A percentile compares a stretch with the other conserved stretches of the same genome.
These are phyloP conservation scores for Campaea margaritaria DNA, from an alignment of 2,888 invertebrate species.

Conservation along the genomic window DNA sequence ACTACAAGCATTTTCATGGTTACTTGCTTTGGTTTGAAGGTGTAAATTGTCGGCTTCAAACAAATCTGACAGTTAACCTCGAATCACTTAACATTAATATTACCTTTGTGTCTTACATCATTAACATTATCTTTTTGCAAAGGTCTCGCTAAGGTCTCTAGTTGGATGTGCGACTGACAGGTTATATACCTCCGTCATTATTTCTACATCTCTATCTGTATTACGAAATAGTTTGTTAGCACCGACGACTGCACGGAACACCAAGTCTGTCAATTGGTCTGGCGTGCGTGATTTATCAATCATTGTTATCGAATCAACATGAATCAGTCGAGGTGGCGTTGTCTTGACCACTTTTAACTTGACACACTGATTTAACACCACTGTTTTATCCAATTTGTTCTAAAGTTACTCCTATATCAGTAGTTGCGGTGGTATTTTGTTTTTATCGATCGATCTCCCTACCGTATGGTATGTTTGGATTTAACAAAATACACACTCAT, in stretches of 20 bases:
- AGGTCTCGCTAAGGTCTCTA: constrained; percentile 25
- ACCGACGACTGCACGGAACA: constrained; percentile 25
- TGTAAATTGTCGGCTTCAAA: constrained; percentile 10
- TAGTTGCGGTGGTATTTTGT: constrained; percentile 7
- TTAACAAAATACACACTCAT: constrained; percentile 29
- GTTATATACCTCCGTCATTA: constrained; percentile 13
- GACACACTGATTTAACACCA: constrained; percentile 41
- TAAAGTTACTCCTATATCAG: constrained; percentile 7
- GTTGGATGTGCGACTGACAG: constrained; percentile 18
- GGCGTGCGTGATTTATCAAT: constrained; percentile 57
- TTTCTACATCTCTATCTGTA: constrained; percentile 23
- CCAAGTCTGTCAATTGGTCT: constrained; percentile 33
- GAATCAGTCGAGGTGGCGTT: constrained; percentile 32
- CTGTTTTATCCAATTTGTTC: constrained; percentile 20
- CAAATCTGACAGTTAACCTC: constrained; percentile 26
- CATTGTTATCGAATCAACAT: constrained; percentile 47
- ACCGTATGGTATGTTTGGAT: constrained; percentile 15
- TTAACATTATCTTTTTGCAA: constrained; percentile 28
- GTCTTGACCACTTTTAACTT: constrained; percentile 36
- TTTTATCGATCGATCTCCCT: constrained; percentile 16
- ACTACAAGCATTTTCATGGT: constrained; percentile 3
- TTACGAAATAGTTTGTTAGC: constrained; percentile 35
- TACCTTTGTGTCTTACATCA: constrained; percentile 20
- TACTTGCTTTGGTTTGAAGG: constrained; percentile 9
- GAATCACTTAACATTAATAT: constrained; percentile 20